Base-by-base conservation (phyloP, 2,113 vertebrate species). In the Crotophaga sulcirostris region DNA sequence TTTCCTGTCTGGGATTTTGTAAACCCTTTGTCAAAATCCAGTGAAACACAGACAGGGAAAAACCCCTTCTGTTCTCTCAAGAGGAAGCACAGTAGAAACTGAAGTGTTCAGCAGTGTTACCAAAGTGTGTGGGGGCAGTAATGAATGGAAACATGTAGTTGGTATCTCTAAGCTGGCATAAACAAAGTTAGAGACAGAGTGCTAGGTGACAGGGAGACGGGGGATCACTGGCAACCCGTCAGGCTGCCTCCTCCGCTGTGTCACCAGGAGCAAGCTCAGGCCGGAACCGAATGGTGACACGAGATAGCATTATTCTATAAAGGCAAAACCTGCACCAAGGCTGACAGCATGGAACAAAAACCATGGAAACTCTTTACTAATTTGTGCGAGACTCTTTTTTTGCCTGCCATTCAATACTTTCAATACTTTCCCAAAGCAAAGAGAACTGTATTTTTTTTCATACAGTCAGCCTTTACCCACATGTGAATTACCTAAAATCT, bases 331-430 rank as follows among this genome's bases (percentile, higher is more conserved):
- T 75, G 56, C 33, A 23, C 29, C 17, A 7, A 18, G 24, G 33
- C 72, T 58, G 75, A 69, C 19, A 68, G 36, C 76, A 45, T 0
- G 2, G 62, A 94, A 88, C 79, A 97, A 77, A 79, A 51, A 10
- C 3, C 14, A 3, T 60, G 94, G 96, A 96, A 97, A 97, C 29
- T 94, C 78, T 92, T 47, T 64, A 91, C 72, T 91, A 74, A 44
- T 63, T 85, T 75, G 17, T 78, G 45, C 33, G 33, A 49, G 52
- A 67, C 9, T n/a, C n/a, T 7, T 5, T 45, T 68, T 85, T 90
- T 80, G 44, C 59, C 62, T 91, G 16, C 25, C 8, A 0, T 38
- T 69, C 45, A 63, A 42, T 58, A 44, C 9, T 12, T 28, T n/a
- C 56, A 60, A 21, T 33, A 42, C 16, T 52, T 89, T 47, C 26